Base-by-base conservation (phyloP, 1,140 invertebrate genomes). In the Psix sp. region DNA sequence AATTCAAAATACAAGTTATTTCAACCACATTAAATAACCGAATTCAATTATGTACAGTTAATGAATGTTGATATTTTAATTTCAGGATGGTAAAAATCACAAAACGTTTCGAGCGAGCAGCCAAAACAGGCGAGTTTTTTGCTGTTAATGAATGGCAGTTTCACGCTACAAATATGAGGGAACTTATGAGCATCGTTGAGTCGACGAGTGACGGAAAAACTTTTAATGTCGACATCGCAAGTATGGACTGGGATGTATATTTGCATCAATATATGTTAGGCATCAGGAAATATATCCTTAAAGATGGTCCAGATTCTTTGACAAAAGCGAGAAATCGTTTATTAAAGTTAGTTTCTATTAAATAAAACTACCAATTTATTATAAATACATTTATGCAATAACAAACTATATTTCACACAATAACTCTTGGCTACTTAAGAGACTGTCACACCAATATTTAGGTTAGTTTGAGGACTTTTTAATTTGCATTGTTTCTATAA, bases 131-230 rank as follows among this genome's bases (percentile, higher is more conserved):
- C 0, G 92, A 95, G 81, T 98, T 94, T 82, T 98, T 98, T 79
- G 93, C 95, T 0, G 90, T 93, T 3, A 90, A 94, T 76, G 92
- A 97, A 77, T 98, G 95, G 95, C 88, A 92, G 31, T 98, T 98
- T 79, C 88, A 90, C 10, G 91, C 90, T 15, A 87, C 91, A 1
- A 96, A 96, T 77, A 89, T 96, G 74, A 88, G 88, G 10, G 88
- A 91, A 36, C 85, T 98, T 0, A 86, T 89, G 29, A 82, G 88
- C 13, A 88, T 89, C 31, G 87, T 95, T n/a, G 86, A 87, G 6
- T 38, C 57, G 0, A 82, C 89, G 0, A 84, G 88, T 15, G 94
- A 96, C 75, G 86, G 86, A 4, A 82, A 83, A 14, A 80, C 84
- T 0, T 95, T 94, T 72, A 84, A 88, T 46, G 84, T 91, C 10